phyloP scores from a whole-genome alignment of 2,888 invertebrate genomes.

The Acronicta leporina region DNA sequence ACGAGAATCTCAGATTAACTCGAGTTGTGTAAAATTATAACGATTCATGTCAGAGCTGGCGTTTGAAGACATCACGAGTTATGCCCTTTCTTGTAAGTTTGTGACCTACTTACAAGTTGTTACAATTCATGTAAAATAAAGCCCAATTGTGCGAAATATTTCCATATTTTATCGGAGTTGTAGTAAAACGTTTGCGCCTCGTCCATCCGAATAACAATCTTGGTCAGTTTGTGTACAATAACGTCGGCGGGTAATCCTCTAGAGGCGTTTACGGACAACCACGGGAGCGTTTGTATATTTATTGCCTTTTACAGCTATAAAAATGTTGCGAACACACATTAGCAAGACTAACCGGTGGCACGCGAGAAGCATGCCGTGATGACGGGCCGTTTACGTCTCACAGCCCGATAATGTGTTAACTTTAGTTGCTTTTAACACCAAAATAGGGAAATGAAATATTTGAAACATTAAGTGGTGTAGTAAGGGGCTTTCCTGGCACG shows the following conservation, averaged over 20 bases:
- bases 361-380: constrained; percentile 76
- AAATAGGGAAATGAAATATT: constrained; percentile 58
- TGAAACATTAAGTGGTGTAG: constrained; percentile 45
- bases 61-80: constrained; percentile 40
- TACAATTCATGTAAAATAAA: constrained; percentile 36
- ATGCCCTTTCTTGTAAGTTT: constrained; percentile 32
- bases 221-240: constrained; percentile 62
- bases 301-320: constrained; percentile 78
- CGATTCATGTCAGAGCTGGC: constrained; percentile 36
- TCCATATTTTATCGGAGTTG: constrained; percentile 31
- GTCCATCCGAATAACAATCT: constrained; percentile 50
- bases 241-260: constrained; percentile 65
- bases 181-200: constrained; percentile 19
- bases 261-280: constrained; percentile 54
- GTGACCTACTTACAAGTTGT: constrained; percentile 37
- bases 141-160: constrained; percentile 33
- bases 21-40: constrained; percentile 43
- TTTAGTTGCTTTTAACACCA: constrained; percentile 55
- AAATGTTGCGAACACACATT: constrained; percentile 81
- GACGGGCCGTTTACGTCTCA: constrained; percentile 56
- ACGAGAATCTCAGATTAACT: constrained; percentile 40
- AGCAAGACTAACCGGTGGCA: constrained; percentile 76
- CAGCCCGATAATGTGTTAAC: constrained; percentile 55
- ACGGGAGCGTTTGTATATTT: constrained; percentile 65
- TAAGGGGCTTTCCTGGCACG: constrained; percentile 14